phyloP scores from a whole-genome alignment of 2,113 vertebrate species.

The Arvicanthis niloticus region DNA sequence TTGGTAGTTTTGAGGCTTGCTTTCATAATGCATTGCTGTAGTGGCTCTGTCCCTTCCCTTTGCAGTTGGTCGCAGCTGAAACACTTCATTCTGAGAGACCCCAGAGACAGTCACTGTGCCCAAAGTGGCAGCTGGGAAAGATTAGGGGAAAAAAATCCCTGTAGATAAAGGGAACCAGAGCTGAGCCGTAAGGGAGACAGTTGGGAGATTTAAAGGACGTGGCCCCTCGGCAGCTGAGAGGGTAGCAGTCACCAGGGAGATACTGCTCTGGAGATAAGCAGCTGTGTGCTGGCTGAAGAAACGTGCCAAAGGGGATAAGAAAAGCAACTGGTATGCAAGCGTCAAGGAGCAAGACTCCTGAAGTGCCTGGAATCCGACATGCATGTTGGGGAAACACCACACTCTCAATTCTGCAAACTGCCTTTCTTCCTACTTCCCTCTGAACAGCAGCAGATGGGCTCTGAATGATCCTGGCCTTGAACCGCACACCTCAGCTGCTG shows the following conservation, averaged over 20 bases:
- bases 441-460: neutral
- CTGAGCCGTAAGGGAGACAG: conserved; percentile 83
- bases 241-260: conserved; percentile 52
- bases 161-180: conserved; percentile 74
- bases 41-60: conserved; percentile 48
- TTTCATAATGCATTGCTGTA: conserved; percentile 73
- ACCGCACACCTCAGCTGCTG: neutral
- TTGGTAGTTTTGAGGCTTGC: conserved; percentile 49
- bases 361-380: neutral
- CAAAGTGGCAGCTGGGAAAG: conserved; percentile 85
- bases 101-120: conserved; percentile 74
- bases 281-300: conserved; percentile 77
- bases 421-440: neutral
- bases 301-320: conserved; percentile 79
- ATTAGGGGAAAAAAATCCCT: conserved; percentile 51
- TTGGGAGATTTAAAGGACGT: conserved; percentile 82
- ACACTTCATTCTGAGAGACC: conserved; percentile 70
- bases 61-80: conserved; percentile 68
- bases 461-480: neutral
- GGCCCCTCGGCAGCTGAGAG: conserved; percentile 84
- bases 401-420: neutral
- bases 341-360: conserved; percentile 68
- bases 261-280: conserved; percentile 66
- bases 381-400: neutral
- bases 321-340: conserved; percentile 80